phyloP scores from a whole-genome alignment of 2,797 vertebrate species.

The Muscicapa comitata region DNA sequence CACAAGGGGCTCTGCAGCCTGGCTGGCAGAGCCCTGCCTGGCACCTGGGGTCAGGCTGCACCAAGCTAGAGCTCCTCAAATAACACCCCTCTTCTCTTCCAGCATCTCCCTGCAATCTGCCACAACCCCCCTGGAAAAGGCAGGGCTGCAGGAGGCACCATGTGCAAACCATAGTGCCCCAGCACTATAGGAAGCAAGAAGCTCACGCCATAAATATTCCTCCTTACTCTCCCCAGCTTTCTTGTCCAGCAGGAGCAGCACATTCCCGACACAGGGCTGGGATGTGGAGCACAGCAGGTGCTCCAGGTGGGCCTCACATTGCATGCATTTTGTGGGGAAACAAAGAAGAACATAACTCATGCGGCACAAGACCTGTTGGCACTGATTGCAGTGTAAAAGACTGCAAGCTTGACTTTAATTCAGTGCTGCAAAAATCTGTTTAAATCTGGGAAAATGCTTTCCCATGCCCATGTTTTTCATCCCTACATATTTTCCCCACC shows the following conservation, averaged over 20 bases:
- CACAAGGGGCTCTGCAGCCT: background rate
- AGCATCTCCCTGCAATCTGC: background rate
- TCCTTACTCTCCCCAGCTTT: background rate
- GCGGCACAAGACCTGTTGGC: background rate
- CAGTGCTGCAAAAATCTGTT: background rate
- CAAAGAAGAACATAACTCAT: background rate
- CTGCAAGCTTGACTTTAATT: background rate
- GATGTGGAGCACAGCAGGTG: background rate
- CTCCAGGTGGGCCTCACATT: background rate
- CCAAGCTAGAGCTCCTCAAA: background rate
- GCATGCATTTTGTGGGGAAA: background rate
- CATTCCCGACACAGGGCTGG: rapidly evolving
- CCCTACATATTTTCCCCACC: background rate
- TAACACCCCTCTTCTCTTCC: background rate
- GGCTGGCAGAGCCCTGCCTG: background rate
- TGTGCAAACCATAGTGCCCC: background rate
- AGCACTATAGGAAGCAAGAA: background rate
- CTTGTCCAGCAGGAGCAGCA: background rate
- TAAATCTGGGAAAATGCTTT: background rate
- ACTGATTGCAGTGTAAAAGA: background rate
- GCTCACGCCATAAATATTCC: background rate
- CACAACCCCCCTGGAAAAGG: background rate
- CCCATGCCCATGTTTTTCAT: background rate
- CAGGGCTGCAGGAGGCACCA: background rate
- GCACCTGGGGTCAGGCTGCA: background rate